Base-by-base conservation (phyloP, 2,888 invertebrate species). In the Polydrusus tereticollis region DNA sequence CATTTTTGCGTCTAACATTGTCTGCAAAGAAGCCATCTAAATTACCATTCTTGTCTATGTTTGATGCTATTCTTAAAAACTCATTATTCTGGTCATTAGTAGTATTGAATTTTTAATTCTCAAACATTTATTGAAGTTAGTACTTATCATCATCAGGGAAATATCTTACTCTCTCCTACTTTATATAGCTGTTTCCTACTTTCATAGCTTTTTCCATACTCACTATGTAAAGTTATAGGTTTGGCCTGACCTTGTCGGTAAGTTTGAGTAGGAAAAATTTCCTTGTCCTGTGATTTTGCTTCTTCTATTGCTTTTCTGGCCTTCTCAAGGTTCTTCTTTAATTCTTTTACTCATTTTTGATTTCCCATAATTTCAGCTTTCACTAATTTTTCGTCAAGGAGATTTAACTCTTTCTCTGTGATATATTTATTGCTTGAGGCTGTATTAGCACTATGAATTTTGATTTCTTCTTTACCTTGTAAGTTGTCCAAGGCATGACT, bases 331-430 rank as follows among this genome's bases (percentile, higher is more conserved):
- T 95, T 92, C 2, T 85, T 81, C 85, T 94, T 94, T 52, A 98
- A 86, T 81, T 94, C 89, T 38, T 85, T 82, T 0, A 92, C 92
- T 64, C 93, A 83, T 74, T 89, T 89, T 82, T 84, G 86, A 83
- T 98, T 92, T 16, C 97, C 98, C 88, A 96, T 90, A 78, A 99
- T 90, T 89, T 99, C 97, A 12, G 98, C 98, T 87, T 97, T 97
- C 0, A 99, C 87, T 75, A 97, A 90, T 86, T 94, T 96, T 1
- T 98, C 96, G 43, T 92, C 96, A 45, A 99, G 84, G 78, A 92
- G 91, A 86, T 99, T 99, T 89, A 97, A 90, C 84, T 98, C 94
- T 77, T 92, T 91, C 85, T 94, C 93, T 50, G 91, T n/a, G n/a
- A 64, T 41, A 41, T 52, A 23, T 45, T 58, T 58, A 47, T 67